These are phyloP conservation scores for Platycheirus albimanus DNA, from an alignment of 2,888 invertebrate genomes.

Conservation along the genomic window DNA sequence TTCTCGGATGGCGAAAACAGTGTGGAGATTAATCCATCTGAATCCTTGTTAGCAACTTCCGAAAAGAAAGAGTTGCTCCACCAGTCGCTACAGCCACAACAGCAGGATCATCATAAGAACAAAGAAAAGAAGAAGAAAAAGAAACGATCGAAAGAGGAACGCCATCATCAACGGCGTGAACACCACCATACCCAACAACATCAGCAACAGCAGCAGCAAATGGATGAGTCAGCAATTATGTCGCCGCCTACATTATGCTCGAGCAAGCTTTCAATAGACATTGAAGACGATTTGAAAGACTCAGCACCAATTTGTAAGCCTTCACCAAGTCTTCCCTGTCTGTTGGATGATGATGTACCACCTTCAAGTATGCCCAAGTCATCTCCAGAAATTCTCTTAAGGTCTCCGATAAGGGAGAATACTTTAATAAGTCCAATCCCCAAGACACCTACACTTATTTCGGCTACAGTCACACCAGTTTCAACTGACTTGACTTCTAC, in stretches of 20 bases:
- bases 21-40: constrained; percentile 81
- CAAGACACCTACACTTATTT: constrained; percentile 83
- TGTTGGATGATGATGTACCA: constrained; percentile 85
- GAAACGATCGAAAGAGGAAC: constrained; percentile 91
- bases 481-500: constrained; percentile 23
- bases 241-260: constrained; percentile 78
- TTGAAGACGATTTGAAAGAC: constrained; percentile 79
- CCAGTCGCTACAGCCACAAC: constrained; percentile 26
- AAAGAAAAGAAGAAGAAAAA: constrained; percentile 93
- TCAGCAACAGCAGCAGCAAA: constrained; percentile 24
- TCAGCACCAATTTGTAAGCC: constrained; percentile 83
- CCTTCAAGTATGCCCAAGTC: constrained; percentile 64
- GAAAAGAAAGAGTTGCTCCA: constrained; percentile 78
- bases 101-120: constrained; percentile 84
- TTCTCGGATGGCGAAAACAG: constrained; percentile 85
- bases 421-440: constrained; percentile 84
- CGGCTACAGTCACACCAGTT: constrained; percentile 75
- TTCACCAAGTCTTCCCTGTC: constrained; percentile 86
- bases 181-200: constrained; percentile 85
- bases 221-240: constrained; percentile 69
- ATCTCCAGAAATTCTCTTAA: constrained; percentile 76
- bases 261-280: constrained; percentile 79
- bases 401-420: constrained; percentile 80
- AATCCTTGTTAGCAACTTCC: constrained; percentile 29
- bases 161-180: constrained; percentile 86